Evolutionary conservation across 2,888 invertebrate species (phyloP).

Genomic region (Lasioglossum pauxillum): DNA sequence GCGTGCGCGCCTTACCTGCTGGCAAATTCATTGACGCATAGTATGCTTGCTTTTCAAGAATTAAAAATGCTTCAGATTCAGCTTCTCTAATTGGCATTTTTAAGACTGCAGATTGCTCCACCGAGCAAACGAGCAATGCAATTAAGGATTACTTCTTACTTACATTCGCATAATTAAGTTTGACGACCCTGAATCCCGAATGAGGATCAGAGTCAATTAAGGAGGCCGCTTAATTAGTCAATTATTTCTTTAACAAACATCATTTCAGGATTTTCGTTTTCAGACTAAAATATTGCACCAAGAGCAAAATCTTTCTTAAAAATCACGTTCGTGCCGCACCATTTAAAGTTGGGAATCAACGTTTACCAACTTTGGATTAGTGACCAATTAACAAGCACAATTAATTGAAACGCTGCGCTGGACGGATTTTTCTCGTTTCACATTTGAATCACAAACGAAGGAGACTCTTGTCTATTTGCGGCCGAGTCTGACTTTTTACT

Average conservation of each 20-base stretch:
- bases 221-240: not conserved
- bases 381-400: not conserved
- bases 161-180: constrained; percentile 26
- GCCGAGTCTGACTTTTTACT: constrained; percentile 1
- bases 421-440: not conserved
- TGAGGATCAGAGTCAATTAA: constrained; percentile 4
- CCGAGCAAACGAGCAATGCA: not conserved
- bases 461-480: not conserved
- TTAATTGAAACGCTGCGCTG: not conserved
- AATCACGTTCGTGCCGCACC: not conserved
- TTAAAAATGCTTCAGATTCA: not conserved
- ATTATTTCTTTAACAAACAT: not conserved
- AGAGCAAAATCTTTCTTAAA: not conserved
- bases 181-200: not conserved
- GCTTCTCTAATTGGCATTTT: constrained; percentile 9
- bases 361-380: constrained; percentile 9
- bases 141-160: constrained; percentile 20
- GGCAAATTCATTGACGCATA: not conserved
- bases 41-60: not conserved
- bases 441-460: constrained; percentile 16
- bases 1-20: not conserved
- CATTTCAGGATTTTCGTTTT: not conserved
- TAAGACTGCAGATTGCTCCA: constrained; percentile 36
- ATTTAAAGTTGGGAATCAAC: not conserved
- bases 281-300: too few relatives aligned